phyloP scores from a whole-genome alignment of 2,888 invertebrate species.

The Villa cingulata region DNA sequence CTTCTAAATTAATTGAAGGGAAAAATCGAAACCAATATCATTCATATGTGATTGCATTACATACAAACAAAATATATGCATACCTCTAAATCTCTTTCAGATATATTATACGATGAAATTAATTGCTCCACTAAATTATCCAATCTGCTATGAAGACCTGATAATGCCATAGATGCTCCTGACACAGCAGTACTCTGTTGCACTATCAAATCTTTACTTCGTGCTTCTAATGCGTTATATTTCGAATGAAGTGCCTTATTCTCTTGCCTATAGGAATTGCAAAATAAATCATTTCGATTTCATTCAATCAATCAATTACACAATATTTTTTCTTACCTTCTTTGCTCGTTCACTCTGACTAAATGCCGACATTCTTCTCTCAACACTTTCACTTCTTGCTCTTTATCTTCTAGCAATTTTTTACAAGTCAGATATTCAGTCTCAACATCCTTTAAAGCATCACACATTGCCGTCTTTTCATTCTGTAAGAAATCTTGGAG shows the following conservation, averaged over 20 bases:
- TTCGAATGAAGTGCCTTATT: slow-evolving; percentile 51
- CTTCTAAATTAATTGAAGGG: too few species aligned
- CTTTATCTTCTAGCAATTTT: slow-evolving; percentile 37
- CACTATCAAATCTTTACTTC: slow-evolving; percentile 48
- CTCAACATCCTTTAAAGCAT: slow-evolving; percentile 67
- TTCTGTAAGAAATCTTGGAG: slow-evolving; percentile 79
- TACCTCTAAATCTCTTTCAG: slow-evolving; percentile 60
- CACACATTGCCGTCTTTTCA: slow-evolving; percentile 66
- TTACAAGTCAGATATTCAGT: slow-evolving; percentile 26
- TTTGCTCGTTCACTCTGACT: slow-evolving; percentile 66
- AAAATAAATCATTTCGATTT: too few species aligned
- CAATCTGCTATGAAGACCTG: slow-evolving; percentile 54
- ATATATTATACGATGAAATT: slow-evolving; percentile 58
- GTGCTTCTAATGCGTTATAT: slow-evolving; percentile 47
- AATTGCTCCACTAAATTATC: slow-evolving; percentile 59
- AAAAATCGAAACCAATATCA: too few species aligned
- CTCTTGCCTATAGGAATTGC: slow-evolving; percentile 41
- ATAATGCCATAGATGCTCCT: slow-evolving; percentile 52
- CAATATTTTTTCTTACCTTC: slow-evolving; percentile 42
- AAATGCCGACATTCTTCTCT: slow-evolving; percentile 67
- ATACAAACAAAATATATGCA: too few species aligned
- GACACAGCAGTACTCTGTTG: slow-evolving; percentile 57
- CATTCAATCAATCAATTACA: not conserved
- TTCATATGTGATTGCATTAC: too few species aligned
- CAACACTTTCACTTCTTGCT: slow-evolving; percentile 45